Base-by-base conservation (phyloP, 2,888 invertebrate genomes). In the Cartodere bifasciata region DNA sequence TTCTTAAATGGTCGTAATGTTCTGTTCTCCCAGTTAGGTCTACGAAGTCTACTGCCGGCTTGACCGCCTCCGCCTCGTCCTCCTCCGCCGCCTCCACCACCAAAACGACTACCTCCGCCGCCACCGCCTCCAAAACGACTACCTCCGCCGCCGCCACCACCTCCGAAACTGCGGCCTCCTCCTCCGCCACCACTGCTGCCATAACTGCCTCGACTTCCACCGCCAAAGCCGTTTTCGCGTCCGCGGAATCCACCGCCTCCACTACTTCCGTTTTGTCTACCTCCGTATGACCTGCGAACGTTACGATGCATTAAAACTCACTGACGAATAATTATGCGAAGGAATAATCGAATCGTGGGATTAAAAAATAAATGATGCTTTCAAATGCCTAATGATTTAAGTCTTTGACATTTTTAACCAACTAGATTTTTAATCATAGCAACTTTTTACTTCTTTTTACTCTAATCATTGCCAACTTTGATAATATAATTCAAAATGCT, bases 1-100 rank as follows among this genome's bases (percentile, higher is more conserved):
- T 86, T 86, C 47, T 83, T 80, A 55, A 86, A 84, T 4, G 80
- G 75, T 45, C 75, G 73, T 13, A 86, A 55, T 36, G 74, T 65
- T 36, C 63, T 71, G 24, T 76, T 48, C 48, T 84, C 83, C 85
- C 85, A 86, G 48, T 75, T 70, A 0, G 83, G 83, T 56, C 81
- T 81, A n/a, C 78, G 23, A 61, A 59, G 32, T 56, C 58, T 14
- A 60, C 60, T 77, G 3, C 88, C 88, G 3, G 80, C 77, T 34
- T 59, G 54, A 2, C 65, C 61, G n/a, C 61, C 20, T 1, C 26
- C 2, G 4, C 39, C 38, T n/a, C 36, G 29, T 7, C 38, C 28
- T 6, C 34, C 21, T 40, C 42, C 40, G 9, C 44, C 39, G 13
- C 41, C 37, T 12, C 49, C 48, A 36, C 49, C 44, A 34, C 49